Evolutionary conservation across 2,888 invertebrate genomes (phyloP), one percentile per base, ranked within the genome.

Genomic region (Sisyra terminalis): DNA sequence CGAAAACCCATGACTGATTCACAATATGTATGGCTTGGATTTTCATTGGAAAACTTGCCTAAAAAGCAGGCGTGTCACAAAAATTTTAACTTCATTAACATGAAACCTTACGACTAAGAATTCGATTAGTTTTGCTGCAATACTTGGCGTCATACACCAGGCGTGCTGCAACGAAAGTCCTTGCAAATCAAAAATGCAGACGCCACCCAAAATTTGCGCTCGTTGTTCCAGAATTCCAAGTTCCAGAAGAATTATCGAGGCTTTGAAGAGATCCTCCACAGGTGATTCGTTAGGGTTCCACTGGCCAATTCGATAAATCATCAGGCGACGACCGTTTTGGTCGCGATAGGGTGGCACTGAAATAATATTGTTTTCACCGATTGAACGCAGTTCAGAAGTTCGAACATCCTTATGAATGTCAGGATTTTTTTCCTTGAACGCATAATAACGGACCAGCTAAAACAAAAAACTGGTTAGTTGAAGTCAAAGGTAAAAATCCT

Each of bases 1-100:
- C 84, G 56, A 86, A 85, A 6, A 82, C 60, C 83, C 85, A 85
- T 1, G 83, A 80, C 55, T 86, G 81, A 57, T 84, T 78, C 29
- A 86, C 70, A 40, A 87, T 70, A 60, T 87, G 86, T 44, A 86
- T 72, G 0, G 82, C 78, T 48, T 78, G 65, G 0, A 78, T 79
- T 40, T 72, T 74, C 53, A 82, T 69, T 0, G 85, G 85, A 57
- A 81, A 81, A 42, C 78, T 72, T 0, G 79, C 74, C 78, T 79
- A 60, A 7, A 66, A 61, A 16, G n/a, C n/a, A n/a, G n/a, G n/a
- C n/a, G n/a, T n/a, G n/a, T n/a, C n/a, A n/a, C n/a, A 34, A 30
- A 45, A 47, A 24, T 13, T 32, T 36, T 35, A 39, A 2, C 7
- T 30, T 29, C 29, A 31, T 39, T 18, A 24, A 18, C 14, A 16